These are phyloP conservation scores for Phrynosoma blainvillii DNA, from an alignment of 2,113 vertebrate species.

Conservation along the genomic window DNA sequence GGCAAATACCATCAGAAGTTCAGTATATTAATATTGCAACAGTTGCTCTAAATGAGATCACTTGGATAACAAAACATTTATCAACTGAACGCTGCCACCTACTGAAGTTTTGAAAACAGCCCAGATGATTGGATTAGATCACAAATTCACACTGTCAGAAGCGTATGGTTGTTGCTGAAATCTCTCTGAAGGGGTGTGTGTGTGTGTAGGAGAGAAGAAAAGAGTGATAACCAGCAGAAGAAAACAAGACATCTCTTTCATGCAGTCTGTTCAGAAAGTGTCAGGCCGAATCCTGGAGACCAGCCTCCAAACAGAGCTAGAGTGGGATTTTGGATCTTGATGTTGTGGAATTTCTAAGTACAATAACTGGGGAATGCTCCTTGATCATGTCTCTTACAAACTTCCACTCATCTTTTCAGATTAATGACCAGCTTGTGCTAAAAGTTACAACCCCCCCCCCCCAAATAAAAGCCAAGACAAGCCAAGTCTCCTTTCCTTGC, in stretches of 20 bases:
- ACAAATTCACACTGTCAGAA: conserved; percentile 80
- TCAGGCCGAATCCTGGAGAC: conserved; percentile 67
- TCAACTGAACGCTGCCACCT: conserved; percentile 87
- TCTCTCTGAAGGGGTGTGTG: conserved; percentile 28
- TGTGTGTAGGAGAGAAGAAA: conserved; percentile 34
- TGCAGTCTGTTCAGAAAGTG: conserved; percentile 66
- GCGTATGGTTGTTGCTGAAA: conserved; percentile 79
- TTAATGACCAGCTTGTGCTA: conserved; percentile 22
- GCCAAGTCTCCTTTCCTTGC: neutral
- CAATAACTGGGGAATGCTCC: conserved; percentile 17
- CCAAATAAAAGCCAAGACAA: neutral
- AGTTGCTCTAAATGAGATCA: conserved; percentile 83
- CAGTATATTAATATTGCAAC: conserved; percentile 87
- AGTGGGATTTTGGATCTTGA: conserved; percentile 29
- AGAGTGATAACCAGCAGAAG: conserved; percentile 75
- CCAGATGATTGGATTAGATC: conserved; percentile 83
- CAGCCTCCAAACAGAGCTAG: conserved; percentile 44
- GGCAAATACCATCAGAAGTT: conserved; percentile 80
- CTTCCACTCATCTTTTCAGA: conserved; percentile 16
- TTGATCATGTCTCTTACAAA: conserved; percentile 16
- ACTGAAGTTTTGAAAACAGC: conserved; percentile 85
- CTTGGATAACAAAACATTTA: conserved; percentile 85
- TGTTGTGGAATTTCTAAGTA: conserved; percentile 47
- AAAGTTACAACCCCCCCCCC: neutral
- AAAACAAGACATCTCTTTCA: conserved; percentile 72